phyloP scores from a whole-genome alignment of 1,140 invertebrate species.

The Cyclargus thomasi region DNA sequence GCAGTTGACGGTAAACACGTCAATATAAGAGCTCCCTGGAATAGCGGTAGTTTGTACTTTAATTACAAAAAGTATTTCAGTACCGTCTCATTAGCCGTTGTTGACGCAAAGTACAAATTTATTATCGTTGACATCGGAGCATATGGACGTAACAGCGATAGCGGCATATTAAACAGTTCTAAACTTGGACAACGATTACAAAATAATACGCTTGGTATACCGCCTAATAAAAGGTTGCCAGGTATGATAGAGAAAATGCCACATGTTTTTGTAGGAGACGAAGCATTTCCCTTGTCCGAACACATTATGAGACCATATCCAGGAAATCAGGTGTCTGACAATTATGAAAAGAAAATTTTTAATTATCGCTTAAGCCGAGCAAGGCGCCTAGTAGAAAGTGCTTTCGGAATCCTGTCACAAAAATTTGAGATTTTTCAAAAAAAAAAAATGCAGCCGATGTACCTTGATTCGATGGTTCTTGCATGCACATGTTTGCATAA shows the following conservation, averaged over 20 bases:
- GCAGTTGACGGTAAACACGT: conserved; percentile 17
- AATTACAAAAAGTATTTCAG: conserved; percentile 20
- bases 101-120: conserved; percentile 15
- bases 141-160: conserved; percentile 20
- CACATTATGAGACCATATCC: conserved; percentile 19
- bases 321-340: conserved; percentile 10
- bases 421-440: conserved; percentile 18
- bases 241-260: conserved; percentile 15
- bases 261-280: conserved; percentile 19
- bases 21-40: conserved; percentile 21
- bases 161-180: conserved; percentile 19
- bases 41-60: conserved; percentile 16
- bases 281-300: conserved; percentile 11
- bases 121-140: conserved; percentile 20
- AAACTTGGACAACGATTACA: conserved; percentile 15
- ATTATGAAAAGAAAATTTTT: conserved; percentile 14
- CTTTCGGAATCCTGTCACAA: conserved; percentile 15
- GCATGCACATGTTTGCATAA: conserved; percentile 21
- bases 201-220: conserved; percentile 18
- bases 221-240: conserved; percentile 20
- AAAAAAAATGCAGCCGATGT: conserved; percentile 18
- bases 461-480: conserved; percentile 17
- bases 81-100: conserved; percentile 16
- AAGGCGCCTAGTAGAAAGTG: conserved; percentile 18
- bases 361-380: conserved; percentile 18